Evolutionary conservation across 1,140 invertebrate genomes (phyloP).

Genomic region (Trichomalopsis sarcophagae): DNA sequence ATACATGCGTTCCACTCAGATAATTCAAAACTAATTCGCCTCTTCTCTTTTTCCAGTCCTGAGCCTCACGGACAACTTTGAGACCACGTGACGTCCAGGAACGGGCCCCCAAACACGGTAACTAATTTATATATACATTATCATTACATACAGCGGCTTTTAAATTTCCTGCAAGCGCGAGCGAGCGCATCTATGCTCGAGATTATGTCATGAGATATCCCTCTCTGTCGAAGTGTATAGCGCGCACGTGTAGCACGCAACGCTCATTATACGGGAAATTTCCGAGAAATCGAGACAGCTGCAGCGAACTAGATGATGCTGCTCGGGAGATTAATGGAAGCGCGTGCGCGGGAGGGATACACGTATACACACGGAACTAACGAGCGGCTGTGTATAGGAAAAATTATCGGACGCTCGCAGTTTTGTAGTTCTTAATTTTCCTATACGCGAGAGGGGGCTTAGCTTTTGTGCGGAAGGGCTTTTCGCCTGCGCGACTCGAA

Average conservation of each 20-base stretch:
- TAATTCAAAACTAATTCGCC: background rate
- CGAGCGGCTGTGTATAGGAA: too few relatives aligned
- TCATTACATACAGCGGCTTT: too few relatives aligned
- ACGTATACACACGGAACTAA: too few relatives aligned
- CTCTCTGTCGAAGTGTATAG: background rate
- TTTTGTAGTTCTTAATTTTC: too few relatives aligned
- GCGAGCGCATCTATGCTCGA: background rate
- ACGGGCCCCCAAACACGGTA: conserved; percentile 36
- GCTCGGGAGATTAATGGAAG: too few relatives aligned
- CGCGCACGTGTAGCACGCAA: background rate
- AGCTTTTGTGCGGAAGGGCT: too few relatives aligned
- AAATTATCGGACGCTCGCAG: too few relatives aligned
- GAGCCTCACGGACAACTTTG: conserved; percentile 13
- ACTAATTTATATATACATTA: background rate
- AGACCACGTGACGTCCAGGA: conserved; percentile 27
- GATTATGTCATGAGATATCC: conserved; percentile 1
- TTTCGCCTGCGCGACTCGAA: background rate
- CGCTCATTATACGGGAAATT: conserved; percentile 5
- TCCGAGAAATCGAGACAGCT: conserved; percentile 6
- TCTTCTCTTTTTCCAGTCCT: background rate
- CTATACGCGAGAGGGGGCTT: too few relatives aligned
- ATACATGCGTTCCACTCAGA: too few relatives aligned
- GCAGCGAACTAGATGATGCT: background rate
- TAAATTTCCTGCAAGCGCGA: background rate
- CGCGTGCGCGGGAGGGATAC: too few relatives aligned